Percentiles rank a stretch among this genome's conserved stretches.
phyloP scores from a whole-genome alignment of 2,113 vertebrate species.

The Nipponia nippon region DNA sequence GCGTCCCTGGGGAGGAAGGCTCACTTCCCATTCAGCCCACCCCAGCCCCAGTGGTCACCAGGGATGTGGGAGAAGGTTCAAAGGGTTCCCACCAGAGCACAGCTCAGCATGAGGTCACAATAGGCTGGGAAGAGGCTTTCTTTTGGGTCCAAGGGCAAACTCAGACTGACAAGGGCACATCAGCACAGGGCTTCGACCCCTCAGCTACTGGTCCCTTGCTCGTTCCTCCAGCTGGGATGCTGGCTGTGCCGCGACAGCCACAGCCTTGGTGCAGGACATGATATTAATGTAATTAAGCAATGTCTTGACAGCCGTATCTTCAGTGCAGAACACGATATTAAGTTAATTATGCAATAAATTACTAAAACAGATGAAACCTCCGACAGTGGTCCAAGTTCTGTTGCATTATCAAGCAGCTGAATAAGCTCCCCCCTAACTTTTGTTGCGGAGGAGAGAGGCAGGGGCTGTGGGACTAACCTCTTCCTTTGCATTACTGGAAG shows the following conservation, averaged over 20 bases:
- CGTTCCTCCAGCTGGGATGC: rapidly evolving
- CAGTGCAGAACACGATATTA: neutral
- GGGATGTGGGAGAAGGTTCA: neutral
- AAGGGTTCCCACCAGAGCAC: neutral
- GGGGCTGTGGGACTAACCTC: neutral
- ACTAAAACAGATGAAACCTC: neutral
- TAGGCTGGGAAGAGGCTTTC: neutral
- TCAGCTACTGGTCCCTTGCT: neutral
- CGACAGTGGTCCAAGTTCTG: neutral
- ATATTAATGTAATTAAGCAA: neutral
- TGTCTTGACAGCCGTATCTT: neutral
- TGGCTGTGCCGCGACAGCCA: rapidly evolving
- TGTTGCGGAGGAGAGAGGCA: neutral
- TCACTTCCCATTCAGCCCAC: neutral
- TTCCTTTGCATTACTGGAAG: neutral
- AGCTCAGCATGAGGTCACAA: neutral
- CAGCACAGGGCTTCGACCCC: neutral
- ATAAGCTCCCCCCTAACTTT: neutral
- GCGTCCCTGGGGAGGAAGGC: neutral
- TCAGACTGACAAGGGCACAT: rapidly evolving
- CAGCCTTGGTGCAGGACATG: neutral
- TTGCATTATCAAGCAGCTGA: neutral
- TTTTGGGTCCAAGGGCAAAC: neutral
- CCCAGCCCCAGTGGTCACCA: rapidly evolving
- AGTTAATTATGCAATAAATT: conserved; percentile 1